Base-by-base conservation (phyloP, 2,113 vertebrate genomes). In the Rattus rattus region DNA sequence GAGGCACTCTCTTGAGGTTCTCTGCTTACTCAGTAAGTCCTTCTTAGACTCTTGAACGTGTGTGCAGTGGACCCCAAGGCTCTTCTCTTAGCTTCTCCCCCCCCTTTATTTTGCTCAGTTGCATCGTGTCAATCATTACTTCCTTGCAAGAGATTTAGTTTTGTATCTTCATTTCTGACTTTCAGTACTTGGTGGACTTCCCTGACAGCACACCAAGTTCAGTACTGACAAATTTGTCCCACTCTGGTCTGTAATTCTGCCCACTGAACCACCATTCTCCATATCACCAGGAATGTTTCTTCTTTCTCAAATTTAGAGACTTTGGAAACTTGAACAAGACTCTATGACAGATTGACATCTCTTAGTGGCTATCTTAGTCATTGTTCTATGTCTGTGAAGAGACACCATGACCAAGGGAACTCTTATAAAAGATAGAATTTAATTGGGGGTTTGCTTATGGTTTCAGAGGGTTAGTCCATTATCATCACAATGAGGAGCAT, bases 91-190 rank as follows among this genome's bases (percentile, higher is more conserved):
- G 76, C 9, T 20, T 6, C 17, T 28, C 6, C 19, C 1, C n/a
- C n/a, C 69, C 63, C 19, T 88, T 47, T 73, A n/a, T 22, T 67
- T 16, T 65, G 73, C 20, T 43, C 24, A 65, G n/a, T 28, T 47
- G 61, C 4, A 3, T 52, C 28, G 20, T 67, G 83, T 88, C 70
- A n/a, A 49, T 52, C n/a, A 83, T 70, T 47, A 52, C 12, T 33
- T 91, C 87, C 76, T 88, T 47, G 17, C 28, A 69, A 77, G 28
- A 1, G 59, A 87, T 43, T 90, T 81, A 61, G 39, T 59, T 86
- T 20, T 72, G 84, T 56, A 67, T 88, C 54, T 96, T 91, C 52
- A 36, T 56, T 56, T 81, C 79, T 83, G 54, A 83, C 54, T 83
- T 83, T 73, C 2, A 49, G 76, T 39, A 54, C 30, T 28, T 30